Evolutionary conservation across 1,140 invertebrate species (phyloP).

Genomic region (Drosophila watanabei): DNA sequence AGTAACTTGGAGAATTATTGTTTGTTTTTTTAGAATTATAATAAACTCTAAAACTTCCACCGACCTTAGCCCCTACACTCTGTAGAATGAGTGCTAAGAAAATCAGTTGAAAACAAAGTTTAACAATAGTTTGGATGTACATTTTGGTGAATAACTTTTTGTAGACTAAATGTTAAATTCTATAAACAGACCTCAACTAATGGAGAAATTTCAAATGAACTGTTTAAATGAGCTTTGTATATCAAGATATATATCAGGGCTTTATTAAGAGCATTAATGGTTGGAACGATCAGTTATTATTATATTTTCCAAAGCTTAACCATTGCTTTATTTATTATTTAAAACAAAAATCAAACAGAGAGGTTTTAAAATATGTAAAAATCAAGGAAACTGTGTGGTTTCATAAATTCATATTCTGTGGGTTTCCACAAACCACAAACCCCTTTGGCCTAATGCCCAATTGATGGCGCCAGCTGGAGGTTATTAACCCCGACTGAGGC

Average conservation of each 20-base stretch:
- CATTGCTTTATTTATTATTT: not conserved
- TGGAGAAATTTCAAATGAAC: not conserved
- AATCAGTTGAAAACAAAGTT: not conserved
- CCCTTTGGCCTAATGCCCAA: conserved; percentile 59
- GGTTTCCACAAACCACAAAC: not conserved
- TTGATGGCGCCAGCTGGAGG: conserved; percentile 58
- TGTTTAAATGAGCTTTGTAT: too few species aligned
- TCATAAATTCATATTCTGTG: not conserved
- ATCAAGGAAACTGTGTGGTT: not conserved
- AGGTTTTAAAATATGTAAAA: not conserved
- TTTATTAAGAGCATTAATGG: not conserved
- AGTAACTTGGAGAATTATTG: not conserved
- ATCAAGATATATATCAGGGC: not conserved
- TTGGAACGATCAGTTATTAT: not conserved
- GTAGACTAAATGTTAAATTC: not conserved
- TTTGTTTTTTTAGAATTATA: not conserved
- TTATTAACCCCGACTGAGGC: conserved; percentile 55
- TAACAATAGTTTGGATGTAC: not conserved
- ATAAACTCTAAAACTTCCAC: not conserved
- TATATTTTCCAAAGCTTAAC: not conserved
- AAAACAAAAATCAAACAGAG: too few species aligned
- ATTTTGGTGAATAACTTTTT: not conserved
- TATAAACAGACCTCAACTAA: not conserved
- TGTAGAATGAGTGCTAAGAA: not conserved
- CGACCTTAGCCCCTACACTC: not conserved